phyloP scores from a whole-genome alignment of 2,888 invertebrate species.

The Stenotaenia linearis region DNA sequence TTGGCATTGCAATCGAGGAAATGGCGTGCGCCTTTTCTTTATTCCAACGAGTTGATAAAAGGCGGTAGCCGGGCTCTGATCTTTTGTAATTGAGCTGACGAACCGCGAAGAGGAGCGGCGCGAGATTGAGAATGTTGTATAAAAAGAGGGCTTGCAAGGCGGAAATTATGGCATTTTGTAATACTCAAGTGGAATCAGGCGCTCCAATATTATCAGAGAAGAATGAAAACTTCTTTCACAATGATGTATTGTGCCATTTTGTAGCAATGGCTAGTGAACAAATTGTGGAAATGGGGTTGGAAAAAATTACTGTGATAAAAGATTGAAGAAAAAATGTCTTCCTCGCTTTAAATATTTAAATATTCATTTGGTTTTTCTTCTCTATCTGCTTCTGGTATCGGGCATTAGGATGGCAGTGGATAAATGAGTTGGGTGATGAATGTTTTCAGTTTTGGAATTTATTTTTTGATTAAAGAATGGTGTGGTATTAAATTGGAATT shows the following conservation, averaged over 20 bases:
- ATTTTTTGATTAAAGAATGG: too few relatives aligned
- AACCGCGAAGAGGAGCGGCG: not conserved
- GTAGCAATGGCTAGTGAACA: not conserved
- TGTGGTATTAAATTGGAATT: too few relatives aligned
- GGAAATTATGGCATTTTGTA: constrained; percentile 16
- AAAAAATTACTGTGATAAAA: not conserved
- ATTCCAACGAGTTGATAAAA: not conserved
- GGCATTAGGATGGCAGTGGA: too few relatives aligned
- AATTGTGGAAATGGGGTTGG: not conserved
- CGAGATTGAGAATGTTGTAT: not conserved
- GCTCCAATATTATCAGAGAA: not conserved
- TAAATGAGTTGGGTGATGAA: too few relatives aligned
- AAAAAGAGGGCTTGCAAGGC: not conserved
- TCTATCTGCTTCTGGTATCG: not conserved
- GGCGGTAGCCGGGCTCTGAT: not conserved
- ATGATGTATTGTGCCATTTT: not conserved
- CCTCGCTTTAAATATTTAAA: not conserved
- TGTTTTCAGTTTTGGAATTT: too few relatives aligned
- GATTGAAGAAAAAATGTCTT: not conserved
- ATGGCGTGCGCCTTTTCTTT: not conserved
- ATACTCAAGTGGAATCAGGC: not conserved
- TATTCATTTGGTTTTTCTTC: not conserved
- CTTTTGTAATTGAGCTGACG: constrained; percentile 16
- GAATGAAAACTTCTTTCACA: not conserved
- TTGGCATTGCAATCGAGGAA: not conserved